Conservation (phyloP, 2,797 vertebrate genomes). For the Podargus strigoides region DNA sequence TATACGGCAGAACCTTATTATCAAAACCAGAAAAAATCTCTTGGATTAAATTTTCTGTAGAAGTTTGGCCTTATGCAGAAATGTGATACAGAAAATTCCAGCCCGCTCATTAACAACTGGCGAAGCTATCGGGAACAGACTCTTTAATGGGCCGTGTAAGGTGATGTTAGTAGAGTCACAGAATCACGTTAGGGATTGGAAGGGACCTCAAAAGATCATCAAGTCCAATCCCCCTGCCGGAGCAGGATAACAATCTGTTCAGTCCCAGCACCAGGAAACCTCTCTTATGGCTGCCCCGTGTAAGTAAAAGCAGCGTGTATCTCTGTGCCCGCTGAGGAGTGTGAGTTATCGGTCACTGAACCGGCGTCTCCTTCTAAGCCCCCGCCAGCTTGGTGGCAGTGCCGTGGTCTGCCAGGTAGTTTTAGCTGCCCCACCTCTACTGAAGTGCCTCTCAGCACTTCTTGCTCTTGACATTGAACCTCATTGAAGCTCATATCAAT, state of each 20-base stretch:
- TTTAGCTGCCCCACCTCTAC: background rate
- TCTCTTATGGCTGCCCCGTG: no score
- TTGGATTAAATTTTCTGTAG: background rate
- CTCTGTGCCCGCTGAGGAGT: no score
- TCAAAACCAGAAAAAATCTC: background rate
- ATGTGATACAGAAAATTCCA: background rate
- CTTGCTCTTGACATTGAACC: accelerated
- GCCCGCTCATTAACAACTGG: background rate
- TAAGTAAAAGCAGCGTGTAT: no score
- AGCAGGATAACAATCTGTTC: no score
- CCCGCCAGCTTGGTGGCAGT: no score
- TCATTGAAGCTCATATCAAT: background rate
- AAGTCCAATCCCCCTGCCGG: no score
- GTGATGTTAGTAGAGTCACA: background rate
- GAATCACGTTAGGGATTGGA: no score
- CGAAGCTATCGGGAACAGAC: background rate
- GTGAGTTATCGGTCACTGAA: no score
- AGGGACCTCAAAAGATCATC: no score
- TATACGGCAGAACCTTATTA: background rate
- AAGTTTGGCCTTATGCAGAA: background rate
- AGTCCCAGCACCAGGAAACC: no score
- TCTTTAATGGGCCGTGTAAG: background rate
- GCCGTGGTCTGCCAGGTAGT: no score
- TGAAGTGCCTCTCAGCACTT: background rate
- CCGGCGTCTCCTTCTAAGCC: no score